phyloP scores from a whole-genome alignment of 1,140 invertebrate species.

The Bombyx mandarina region DNA sequence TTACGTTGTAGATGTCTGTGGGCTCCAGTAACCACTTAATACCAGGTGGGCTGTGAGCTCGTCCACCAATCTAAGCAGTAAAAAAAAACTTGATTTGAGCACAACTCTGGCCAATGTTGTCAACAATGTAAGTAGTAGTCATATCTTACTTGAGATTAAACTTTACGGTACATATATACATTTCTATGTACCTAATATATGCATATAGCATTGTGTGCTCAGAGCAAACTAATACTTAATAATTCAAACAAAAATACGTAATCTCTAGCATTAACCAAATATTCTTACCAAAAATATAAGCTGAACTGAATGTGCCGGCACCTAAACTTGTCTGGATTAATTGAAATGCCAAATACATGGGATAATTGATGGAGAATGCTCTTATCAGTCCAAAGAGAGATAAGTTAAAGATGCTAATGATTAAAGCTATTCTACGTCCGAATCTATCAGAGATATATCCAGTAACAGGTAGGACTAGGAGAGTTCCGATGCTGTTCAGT shows the following conservation, averaged over 20 bases:
- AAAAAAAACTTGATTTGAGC: too few species aligned
- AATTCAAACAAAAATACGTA: not conserved
- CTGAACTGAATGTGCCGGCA: constrained; percentile 49
- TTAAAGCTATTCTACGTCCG: constrained; percentile 72
- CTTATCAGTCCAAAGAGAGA: constrained; percentile 74
- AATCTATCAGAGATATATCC: constrained; percentile 74
- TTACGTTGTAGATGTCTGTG: too few species aligned
- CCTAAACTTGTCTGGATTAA: constrained; percentile 74
- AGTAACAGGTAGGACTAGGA: constrained; percentile 38
- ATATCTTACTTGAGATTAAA: too few species aligned
- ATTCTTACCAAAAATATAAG: constrained; percentile 48
- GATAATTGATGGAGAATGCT: constrained; percentile 76
- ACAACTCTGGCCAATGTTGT: too few species aligned
- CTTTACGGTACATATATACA: too few species aligned
- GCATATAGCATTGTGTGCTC: too few species aligned
- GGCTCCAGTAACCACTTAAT: too few species aligned
- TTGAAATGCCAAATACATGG: constrained; percentile 75
- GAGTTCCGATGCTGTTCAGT: constrained; percentile 34
- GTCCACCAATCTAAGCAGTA: too few species aligned
- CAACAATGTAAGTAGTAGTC: too few species aligned
- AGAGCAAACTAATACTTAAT: not conserved
- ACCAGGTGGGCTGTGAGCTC: too few species aligned
- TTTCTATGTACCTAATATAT: too few species aligned
- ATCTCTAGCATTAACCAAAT: too few species aligned
- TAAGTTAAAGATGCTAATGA: constrained; percentile 67